Evolutionary conservation across 2,888 invertebrate genomes (phyloP), one percentile per base, ranked within the genome.

Genomic region (Muscina levida): DNA sequence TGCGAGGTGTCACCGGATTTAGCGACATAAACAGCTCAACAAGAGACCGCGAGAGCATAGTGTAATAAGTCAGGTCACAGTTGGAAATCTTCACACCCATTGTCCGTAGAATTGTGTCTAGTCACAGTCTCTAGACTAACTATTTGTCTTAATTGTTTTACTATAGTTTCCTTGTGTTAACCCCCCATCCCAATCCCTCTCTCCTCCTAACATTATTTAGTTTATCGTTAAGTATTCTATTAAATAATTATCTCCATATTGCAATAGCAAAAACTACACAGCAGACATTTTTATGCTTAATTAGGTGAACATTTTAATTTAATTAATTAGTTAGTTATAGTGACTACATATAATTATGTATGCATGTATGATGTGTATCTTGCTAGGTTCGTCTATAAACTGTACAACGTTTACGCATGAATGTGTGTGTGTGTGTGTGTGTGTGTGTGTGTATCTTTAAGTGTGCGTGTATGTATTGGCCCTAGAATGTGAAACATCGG

Each of bases 11-110:
- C 66, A 86, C 86, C 13, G 90, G 89, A 13, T 90, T 90, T 83
- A 86, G 86, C 68, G 90, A 90, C 59, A 85, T 90, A 82, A 85
- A 88, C 62, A 80, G 87, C 48, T 85, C 89, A 48, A 66, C 83
- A 11, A 82, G 88, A 72, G 90, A 90, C 86, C 87, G 90, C 42
- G 91, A 91, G 85, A 91, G 91, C 86, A 91, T 91, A 87, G 91
- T 91, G 81, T 90, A 78, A 68, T 3, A 42, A 31, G 83, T 66
- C 31, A 31, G 3, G 31, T 70, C 77, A 81, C 81, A 75, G 78
- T 83, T 78, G 72, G 82, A 82, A 79, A 82, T 68, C 72, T 77
- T 71, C 53, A 46, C 71, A n/a, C n/a, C n/a, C 74, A 19, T 22
- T 62, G 42, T 62, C 66, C 71, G 71, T 76, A 77, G 71, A 82